These are phyloP conservation scores for Dryobota labecula DNA, from an alignment of 2,888 invertebrate species.

Conservation along the genomic window DNA sequence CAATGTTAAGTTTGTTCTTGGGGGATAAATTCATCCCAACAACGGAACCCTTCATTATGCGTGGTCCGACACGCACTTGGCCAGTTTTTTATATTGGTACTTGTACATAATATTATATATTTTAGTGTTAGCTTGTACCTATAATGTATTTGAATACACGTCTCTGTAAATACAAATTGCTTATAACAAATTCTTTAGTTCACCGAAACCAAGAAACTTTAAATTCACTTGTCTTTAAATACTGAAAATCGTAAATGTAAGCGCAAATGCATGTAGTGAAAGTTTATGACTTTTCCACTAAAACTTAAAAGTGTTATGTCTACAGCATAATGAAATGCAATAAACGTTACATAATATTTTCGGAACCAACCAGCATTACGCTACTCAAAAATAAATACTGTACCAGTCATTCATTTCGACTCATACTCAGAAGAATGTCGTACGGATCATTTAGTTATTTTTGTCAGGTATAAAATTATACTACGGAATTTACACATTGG, in stretches of 20 bases:
- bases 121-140: no score
- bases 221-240: neutral
- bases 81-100: no score
- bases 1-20: no score
- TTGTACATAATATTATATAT: no score
- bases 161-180: no score
- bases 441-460: slow-evolving; percentile 54
- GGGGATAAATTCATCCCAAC: no score
- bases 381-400: slow-evolving; percentile 26
- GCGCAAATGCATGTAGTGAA: slow-evolving; percentile 15
- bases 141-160: no score
- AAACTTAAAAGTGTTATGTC: slow-evolving; percentile 38
- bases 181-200: neutral
- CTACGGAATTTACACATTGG: slow-evolving; percentile 47
- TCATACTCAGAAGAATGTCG: slow-evolving; percentile 53
- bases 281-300: slow-evolving; percentile 20
- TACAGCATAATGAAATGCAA: slow-evolving; percentile 17
- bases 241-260: slow-evolving; percentile 12
- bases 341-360: slow-evolving; percentile 22
- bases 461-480: slow-evolving; percentile 61
- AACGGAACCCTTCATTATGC: no score
- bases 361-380: slow-evolving; percentile 4
- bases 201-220: neutral
- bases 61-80: no score
- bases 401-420: slow-evolving; percentile 37